Conservation (phyloP, 2,797 vertebrate species). For the Periophthalmus magnuspinnatus region DNA sequence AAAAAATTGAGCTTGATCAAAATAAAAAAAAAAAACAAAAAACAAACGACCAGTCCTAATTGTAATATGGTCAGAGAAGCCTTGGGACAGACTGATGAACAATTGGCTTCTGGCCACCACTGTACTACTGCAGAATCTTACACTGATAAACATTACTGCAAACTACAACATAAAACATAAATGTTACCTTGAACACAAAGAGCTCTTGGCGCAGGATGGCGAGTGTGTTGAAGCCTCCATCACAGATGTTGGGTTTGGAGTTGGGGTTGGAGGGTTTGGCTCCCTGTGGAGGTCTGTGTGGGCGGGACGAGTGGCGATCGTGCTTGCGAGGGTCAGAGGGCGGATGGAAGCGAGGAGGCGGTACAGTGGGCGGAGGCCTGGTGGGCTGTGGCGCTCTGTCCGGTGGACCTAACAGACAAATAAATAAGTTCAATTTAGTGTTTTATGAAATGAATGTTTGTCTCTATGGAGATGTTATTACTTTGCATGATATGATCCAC, state of each 20-base stretch:
- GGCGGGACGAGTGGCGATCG: constrained; percentile 89
- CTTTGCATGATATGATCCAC: no score
- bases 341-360: constrained; percentile 89
- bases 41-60: no score
- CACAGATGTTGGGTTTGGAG: constrained; percentile 96
- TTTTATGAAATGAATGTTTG: not conserved
- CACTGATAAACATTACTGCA: not conserved
- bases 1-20: no score
- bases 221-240: constrained; percentile 97
- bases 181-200: constrained; percentile 96
- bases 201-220: constrained; percentile 96
- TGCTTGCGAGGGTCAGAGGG: constrained; percentile 90
- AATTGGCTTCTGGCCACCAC: not conserved
- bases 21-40: no score
- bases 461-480: no score
- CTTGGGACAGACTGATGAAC: no score
- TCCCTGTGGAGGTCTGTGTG: constrained; percentile 88
- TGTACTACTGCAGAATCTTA: not conserved
- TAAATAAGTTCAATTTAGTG: not conserved
- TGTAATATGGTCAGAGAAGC: no score
- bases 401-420: constrained; percentile 85
- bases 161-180: not conserved
- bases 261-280: constrained; percentile 91
- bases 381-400: constrained; percentile 94
- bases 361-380: constrained; percentile 89